A percentile compares a stretch with the other conserved stretches of the same genome.
These are phyloP conservation scores for Corvus moneduloides DNA, from an alignment of 2,113 vertebrate species.

Conservation along the genomic window DNA sequence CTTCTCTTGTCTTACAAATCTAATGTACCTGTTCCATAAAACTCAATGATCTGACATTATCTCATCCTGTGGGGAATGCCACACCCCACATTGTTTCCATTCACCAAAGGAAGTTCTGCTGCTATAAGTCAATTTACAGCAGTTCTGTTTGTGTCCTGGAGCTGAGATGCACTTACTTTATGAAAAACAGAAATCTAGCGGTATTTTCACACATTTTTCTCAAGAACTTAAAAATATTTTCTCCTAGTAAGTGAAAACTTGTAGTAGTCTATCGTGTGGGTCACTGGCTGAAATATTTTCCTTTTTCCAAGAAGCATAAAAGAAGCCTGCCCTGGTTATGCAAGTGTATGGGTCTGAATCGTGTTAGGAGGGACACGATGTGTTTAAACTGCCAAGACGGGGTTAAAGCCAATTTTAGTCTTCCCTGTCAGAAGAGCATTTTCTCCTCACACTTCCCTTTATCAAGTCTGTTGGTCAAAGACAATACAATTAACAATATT, in stretches of 20 bases:
- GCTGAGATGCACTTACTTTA: not conserved
- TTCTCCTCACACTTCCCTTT: not conserved
- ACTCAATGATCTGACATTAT: not conserved
- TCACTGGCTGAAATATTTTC: not conserved
- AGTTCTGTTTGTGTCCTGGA: not conserved
- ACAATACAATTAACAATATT: not conserved
- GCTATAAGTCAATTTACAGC: not conserved
- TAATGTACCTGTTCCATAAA: not conserved
- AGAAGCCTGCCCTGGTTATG: not conserved
- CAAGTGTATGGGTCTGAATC: not conserved
- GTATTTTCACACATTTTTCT: not conserved
- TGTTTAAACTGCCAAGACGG: not conserved
- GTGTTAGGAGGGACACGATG: not conserved
- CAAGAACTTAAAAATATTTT: not conserved
- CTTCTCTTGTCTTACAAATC: not conserved
- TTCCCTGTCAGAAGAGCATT: not conserved
- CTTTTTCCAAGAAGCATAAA: not conserved
- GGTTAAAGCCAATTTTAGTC: not conserved
- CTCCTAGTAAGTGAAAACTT: not conserved
- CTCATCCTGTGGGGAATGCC: rapidly evolving
- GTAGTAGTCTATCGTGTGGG: not conserved
- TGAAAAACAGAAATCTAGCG: not conserved
- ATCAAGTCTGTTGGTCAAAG: not conserved
- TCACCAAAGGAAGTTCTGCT: not conserved
- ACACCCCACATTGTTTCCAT: rapidly evolving